A percentile compares a stretch with the other conserved stretches of the same genome.
Conservation (phyloP, 2,113 vertebrate genomes). For the Hystrix cristata region DNA sequence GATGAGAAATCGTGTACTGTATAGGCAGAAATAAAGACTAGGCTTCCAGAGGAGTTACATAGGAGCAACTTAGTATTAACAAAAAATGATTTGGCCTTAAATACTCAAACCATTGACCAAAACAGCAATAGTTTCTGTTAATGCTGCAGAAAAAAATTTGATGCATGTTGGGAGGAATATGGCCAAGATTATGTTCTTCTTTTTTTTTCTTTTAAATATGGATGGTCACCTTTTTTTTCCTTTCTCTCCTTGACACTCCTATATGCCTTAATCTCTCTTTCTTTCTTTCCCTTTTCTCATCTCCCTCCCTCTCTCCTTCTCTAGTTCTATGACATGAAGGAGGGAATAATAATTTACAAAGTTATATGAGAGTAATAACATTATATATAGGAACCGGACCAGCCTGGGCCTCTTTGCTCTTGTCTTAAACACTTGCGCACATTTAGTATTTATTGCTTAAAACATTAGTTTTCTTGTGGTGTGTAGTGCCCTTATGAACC, state of each 20-base stretch:
- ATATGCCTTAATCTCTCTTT: neutral
- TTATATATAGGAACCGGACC: neutral
- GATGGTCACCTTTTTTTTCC: neutral
- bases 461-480: neutral
- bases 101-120: neutral
- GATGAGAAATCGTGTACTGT: neutral
- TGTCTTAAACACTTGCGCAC: neutral
- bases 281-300: neutral
- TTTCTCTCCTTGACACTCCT: neutral
- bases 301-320: neutral
- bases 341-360: neutral
- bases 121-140: neutral
- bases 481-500: neutral
- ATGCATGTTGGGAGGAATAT: neutral
- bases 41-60: neutral
- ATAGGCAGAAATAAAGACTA: neutral
- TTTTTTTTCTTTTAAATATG: neutral
- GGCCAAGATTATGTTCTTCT: neutral
- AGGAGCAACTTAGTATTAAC: neutral
- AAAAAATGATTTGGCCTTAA: neutral
- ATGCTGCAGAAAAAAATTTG: neutral
- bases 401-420: neutral
- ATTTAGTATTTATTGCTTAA: slow-evolving; percentile 10
- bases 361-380: neutral
- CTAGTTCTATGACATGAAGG: neutral